A percentile compares a stretch with the other conserved stretches of the same genome.
These are phyloP conservation scores for Pelmatolapia mariae DNA, from an alignment of 2,113 vertebrate species.

Conservation along the genomic window DNA sequence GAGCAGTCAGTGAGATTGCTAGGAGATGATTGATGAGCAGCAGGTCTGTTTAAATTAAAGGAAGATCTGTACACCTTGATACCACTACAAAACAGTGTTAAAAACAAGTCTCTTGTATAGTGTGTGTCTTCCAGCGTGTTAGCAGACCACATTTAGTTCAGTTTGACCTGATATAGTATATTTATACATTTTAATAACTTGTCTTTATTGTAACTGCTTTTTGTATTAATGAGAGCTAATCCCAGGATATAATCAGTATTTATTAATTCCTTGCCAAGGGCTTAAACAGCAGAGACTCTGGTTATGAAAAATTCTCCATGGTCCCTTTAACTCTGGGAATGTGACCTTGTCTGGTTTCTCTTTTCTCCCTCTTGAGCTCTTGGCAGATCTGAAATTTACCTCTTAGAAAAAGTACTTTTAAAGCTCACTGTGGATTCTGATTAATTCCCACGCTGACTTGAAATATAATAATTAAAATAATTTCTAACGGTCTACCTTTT, in stretches of 20 bases:
- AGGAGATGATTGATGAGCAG: constrained; percentile 26
- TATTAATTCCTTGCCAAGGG: neutral
- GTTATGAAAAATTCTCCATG: neutral
- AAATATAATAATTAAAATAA: neutral
- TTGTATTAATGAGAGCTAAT: neutral
- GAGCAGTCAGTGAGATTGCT: neutral
- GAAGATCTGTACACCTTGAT: neutral
- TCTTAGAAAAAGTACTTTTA: neutral
- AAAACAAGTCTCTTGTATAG: neutral
- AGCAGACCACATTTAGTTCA: neutral
- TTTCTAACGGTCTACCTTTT: neutral
- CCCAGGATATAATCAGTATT: neutral
- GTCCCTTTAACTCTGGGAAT: neutral
- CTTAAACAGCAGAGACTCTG: neutral
- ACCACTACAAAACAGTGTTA: neutral
- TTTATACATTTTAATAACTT: neutral
- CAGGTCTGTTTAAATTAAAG: neutral
- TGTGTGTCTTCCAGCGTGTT: neutral
- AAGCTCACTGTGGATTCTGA: neutral
- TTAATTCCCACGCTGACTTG: neutral
- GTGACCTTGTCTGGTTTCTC: neutral
- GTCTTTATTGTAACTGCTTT: neutral
- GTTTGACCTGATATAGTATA: neutral
- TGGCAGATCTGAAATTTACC: neutral
- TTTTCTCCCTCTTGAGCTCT: neutral